Evolutionary conservation across 2,113 vertebrate species (phyloP).

Genomic region (Saguinus imperator): DNA sequence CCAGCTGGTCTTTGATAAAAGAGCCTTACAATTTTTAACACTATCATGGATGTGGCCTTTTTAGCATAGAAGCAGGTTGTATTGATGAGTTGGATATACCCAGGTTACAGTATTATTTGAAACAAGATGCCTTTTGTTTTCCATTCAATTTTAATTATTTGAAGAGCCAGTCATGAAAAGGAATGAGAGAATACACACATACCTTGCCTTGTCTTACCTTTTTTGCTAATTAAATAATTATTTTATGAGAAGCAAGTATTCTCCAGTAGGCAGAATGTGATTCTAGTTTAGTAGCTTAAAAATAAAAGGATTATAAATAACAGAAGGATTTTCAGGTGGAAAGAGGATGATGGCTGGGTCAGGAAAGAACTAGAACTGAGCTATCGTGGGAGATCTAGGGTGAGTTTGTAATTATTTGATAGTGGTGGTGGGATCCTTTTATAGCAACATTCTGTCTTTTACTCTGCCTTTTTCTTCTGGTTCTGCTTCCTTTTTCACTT

Average conservation of each 20-base stretch:
- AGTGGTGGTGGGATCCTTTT: not conserved
- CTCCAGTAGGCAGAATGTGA: not conserved
- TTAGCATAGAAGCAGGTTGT: not conserved
- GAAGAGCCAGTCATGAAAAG: not conserved
- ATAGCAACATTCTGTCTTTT: not conserved
- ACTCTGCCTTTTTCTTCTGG: not conserved
- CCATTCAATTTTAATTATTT: slow-evolving; percentile 9
- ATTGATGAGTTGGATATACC: not conserved
- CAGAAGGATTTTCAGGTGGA: slow-evolving; percentile 17
- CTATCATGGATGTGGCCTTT: not conserved
- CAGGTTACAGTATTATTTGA: not conserved
- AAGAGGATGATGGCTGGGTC: not conserved
- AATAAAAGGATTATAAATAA: not conserved
- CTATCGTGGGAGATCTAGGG: not conserved
- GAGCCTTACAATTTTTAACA: not conserved
- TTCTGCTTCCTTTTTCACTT: not conserved
- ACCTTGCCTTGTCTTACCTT: not conserved
- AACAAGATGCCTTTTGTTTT: not conserved
- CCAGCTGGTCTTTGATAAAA: not conserved
- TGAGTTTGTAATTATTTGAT: not conserved
- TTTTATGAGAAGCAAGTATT: slow-evolving; percentile 22
- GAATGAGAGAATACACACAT: not conserved
- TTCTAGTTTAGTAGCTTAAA: slow-evolving; percentile 9
- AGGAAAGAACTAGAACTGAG: not conserved
- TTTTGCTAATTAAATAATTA: not conserved